Conservation (phyloP, 1,140 invertebrate genomes). For the Drosophila bifasciata region DNA sequence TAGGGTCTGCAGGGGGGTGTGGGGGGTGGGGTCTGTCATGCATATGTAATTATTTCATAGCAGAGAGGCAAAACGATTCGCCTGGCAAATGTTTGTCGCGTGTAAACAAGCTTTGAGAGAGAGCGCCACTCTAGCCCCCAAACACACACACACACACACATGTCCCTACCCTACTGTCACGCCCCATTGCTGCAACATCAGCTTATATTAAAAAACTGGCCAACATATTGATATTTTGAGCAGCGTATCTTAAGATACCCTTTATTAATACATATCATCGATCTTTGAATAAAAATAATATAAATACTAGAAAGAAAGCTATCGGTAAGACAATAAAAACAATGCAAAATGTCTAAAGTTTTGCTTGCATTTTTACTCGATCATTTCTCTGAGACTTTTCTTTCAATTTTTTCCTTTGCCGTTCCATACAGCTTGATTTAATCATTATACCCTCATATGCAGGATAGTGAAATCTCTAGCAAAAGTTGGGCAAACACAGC, state of each 20-base stretch:
- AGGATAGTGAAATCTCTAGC: background rate
- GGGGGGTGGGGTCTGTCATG: conserved; percentile 61
- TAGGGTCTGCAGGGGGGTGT: too few relatives aligned
- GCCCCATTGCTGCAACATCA: conserved; percentile 19
- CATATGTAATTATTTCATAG: conserved; percentile 78
- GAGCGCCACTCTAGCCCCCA: conserved; percentile 34
- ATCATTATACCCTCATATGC: background rate
- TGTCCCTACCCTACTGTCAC: conserved; percentile 12
- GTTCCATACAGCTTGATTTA: too few relatives aligned
- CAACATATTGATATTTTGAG: too few relatives aligned
- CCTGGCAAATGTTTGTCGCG: conserved; percentile 72
- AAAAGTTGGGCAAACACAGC: conserved; percentile 68
- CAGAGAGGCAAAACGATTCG: conserved; percentile 65
- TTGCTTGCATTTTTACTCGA: too few relatives aligned
- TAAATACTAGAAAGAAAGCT: background rate
- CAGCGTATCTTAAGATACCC: too few relatives aligned
- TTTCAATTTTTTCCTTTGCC: too few relatives aligned
- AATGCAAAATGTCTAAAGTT: too few relatives aligned
- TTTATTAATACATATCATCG: too few relatives aligned
- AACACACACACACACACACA: background rate
- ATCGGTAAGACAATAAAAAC: too few relatives aligned
- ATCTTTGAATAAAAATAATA: too few relatives aligned
- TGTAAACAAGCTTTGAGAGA: conserved; percentile 76
- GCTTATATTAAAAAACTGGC: conserved; percentile 37
- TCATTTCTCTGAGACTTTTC: too few relatives aligned